Evolutionary conservation across 2,113 vertebrate genomes (phyloP).

Genomic region (Pseudorasbora parva): DNA sequence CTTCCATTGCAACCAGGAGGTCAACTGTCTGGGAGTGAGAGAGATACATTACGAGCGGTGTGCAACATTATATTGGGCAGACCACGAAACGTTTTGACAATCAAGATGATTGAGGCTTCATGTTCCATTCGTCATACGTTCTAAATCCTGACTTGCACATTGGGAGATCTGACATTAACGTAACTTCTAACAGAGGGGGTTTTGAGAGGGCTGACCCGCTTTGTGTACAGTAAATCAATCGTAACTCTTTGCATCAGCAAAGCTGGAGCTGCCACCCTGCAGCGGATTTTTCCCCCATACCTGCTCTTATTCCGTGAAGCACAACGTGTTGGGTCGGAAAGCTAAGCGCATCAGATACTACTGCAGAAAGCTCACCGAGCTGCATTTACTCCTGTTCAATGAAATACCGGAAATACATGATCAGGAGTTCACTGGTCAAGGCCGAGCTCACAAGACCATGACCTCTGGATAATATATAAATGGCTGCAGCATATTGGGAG

Average conservation of each 20-base stretch:
- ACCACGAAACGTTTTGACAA: conserved; percentile 53
- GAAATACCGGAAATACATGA: neutral
- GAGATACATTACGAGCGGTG: conserved; percentile 57
- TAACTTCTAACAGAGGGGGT: conserved; percentile 9
- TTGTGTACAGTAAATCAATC: conserved; percentile 49
- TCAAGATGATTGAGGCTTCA: conserved; percentile 49
- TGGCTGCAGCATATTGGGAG: neutral
- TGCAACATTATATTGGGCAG: conserved; percentile 57
- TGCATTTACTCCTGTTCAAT: neutral
- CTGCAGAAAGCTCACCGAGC: conserved; percentile 2
- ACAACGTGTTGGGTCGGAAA: neutral
- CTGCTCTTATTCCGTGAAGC: conserved; percentile 29
- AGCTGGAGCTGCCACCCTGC: conserved; percentile 51
- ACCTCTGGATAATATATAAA: conserved; percentile 15
- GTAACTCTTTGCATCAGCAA: conserved; percentile 52
- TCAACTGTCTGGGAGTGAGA: conserved; percentile 58
- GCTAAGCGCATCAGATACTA: neutral
- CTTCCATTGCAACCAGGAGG: conserved; percentile 59
- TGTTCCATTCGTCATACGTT: conserved; percentile 16
- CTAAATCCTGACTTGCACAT: conserved; percentile 17
- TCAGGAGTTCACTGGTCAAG: neutral
- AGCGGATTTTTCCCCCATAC: conserved; percentile 17
- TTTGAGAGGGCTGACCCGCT: conserved; percentile 32
- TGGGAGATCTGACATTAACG: neutral
- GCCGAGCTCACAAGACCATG: neutral